Evolutionary conservation across 2,113 vertebrate genomes (phyloP), one percentile per base, ranked within the genome.

Genomic region (Alouatta palliata): DNA sequence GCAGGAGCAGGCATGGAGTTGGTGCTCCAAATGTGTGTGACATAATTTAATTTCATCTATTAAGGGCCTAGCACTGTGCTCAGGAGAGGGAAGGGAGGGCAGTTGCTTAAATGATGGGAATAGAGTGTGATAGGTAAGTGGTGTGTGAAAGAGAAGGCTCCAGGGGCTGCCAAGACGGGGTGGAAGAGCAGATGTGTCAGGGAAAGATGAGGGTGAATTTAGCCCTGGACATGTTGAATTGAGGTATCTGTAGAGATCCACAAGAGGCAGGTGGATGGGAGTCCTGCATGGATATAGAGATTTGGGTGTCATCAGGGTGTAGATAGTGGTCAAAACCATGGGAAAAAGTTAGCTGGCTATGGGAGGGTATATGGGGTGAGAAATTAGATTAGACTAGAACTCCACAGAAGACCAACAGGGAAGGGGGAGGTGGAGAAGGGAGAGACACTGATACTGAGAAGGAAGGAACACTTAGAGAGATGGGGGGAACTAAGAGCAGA

Each of bases 261-360:
- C 58, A 82, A 23, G 70, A 87, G 79, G 45, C 75, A 68, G 47
- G 5, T 17, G 30, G 68, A 7, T 35, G 43, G 61, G 66, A 71
- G 35, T 75, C 90, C 70, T 80, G 25, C 2, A 0, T 70, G 32
- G 40, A 77, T 14, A 87, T n/a, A 64, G 49, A 89, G 66, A 71
- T 75, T n/a, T 92, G 43, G 35, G 54, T 73, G 30, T 75, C 71
- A 84, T 80, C 49, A 75, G 81, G 12, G 75, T 17, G 35, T 19
- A 40, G 77, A 64, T 37, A 49, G 40, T 90, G 10, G 68, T 96
- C 54, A 66, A 97, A 96, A 95, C 35, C 23, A 81, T 73, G 58
- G 88, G 66, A 71, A 40, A 68, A 71, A 94, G 45, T 80, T 64
- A 93, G 64, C 35, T 64, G 25, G 25, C 13, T 64, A 21, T 2